These are phyloP conservation scores for Suncus etruscus DNA, from an alignment of 2,113 vertebrate species.

Conservation along the genomic window DNA sequence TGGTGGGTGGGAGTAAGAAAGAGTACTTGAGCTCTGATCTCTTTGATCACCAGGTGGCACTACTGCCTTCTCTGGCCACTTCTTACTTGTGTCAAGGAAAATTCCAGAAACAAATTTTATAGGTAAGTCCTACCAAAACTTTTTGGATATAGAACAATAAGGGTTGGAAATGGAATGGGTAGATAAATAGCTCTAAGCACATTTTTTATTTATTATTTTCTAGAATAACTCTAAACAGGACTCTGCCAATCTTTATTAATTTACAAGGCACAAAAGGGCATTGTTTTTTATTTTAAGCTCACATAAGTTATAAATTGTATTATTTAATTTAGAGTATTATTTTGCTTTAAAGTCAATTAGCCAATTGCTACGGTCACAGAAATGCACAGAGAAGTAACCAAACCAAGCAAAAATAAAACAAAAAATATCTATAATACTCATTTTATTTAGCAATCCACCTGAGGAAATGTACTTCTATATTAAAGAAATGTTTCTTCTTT, in stretches of 20 bases:
- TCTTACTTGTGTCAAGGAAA: neutral
- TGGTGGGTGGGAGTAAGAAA: neutral
- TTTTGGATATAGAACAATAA: neutral
- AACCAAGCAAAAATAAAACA: neutral
- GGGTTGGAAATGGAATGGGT: neutral
- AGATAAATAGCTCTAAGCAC: neutral
- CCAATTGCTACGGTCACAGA: slow-evolving; percentile 12
- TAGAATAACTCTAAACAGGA: neutral
- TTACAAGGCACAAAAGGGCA: neutral
- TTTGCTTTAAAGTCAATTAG: slow-evolving; percentile 41
- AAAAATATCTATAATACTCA: neutral
- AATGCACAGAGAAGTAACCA: slow-evolving; percentile 13
- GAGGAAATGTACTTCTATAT: neutral
- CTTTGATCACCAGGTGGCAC: slow-evolving; percentile 54
- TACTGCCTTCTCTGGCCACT: slow-evolving; percentile 26
- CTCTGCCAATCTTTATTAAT: neutral
- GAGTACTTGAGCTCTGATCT: neutral
- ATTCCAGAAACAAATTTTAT: slow-evolving; percentile 43
- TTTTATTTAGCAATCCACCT: neutral
- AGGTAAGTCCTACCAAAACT: neutral
- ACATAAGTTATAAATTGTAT: neutral
- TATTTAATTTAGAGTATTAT: neutral
- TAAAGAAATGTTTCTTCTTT: neutral
- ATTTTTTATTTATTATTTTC: neutral
- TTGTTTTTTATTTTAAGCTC: neutral